A percentile compares a stretch with the other conserved stretches of the same genome.
Conservation (phyloP, 2,113 vertebrate genomes). For the Siniperca chuatsi region DNA sequence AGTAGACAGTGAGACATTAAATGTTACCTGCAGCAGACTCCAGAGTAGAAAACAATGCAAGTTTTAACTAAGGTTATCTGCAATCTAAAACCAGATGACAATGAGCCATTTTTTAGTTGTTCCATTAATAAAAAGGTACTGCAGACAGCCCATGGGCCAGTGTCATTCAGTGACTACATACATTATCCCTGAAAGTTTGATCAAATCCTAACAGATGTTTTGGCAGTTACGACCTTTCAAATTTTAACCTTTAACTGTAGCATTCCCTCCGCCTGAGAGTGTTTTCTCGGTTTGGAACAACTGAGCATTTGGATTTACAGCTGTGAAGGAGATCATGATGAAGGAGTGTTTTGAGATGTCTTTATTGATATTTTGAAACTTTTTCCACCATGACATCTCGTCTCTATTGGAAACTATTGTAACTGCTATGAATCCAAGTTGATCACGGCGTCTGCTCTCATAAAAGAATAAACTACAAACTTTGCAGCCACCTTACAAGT, state of each 20-base stretch:
- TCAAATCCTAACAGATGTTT: background rate
- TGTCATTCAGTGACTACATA: background rate
- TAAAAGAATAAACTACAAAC: background rate
- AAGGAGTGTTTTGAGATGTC: background rate
- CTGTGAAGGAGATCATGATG: background rate
- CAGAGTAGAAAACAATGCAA: background rate
- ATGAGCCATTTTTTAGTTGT: background rate
- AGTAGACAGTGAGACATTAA: slow-evolving; percentile 11
- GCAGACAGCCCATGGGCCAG: background rate
- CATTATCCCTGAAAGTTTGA: background rate
- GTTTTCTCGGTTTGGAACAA: background rate
- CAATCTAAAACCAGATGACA: background rate
- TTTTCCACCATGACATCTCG: background rate
- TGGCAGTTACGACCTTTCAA: background rate
- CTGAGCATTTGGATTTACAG: background rate
- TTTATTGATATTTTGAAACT: background rate
- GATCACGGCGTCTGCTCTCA: background rate
- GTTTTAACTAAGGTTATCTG: background rate
- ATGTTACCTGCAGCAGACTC: slow-evolving; percentile 5
- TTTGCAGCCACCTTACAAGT: background rate
- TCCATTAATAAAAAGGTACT: background rate
- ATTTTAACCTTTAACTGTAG: background rate
- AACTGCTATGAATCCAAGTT: background rate
- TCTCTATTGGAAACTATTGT: background rate
- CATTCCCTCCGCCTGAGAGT: background rate